phyloP scores from a whole-genome alignment of 2,888 invertebrate genomes.

The Petrolisthes cinctipes region DNA sequence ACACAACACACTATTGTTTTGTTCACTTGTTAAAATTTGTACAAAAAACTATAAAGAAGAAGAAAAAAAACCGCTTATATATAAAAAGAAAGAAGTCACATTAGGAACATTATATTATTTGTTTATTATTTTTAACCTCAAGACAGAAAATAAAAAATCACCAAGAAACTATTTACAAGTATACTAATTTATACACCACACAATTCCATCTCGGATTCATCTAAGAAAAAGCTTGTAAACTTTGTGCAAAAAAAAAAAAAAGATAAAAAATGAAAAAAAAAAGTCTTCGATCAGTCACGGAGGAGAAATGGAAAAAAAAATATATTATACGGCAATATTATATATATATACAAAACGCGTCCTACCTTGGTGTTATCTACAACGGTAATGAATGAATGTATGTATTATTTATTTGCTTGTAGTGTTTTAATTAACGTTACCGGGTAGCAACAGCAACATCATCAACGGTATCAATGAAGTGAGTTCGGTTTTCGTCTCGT shows the following conservation, averaged over 20 bases:
- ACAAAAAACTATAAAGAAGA: constrained; percentile 1
- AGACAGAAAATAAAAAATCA: constrained; percentile 23
- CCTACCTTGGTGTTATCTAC: no score
- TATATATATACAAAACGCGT: neutral
- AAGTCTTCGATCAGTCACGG: constrained; percentile 25
- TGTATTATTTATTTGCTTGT: no score
- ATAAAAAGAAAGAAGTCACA: constrained; percentile 28
- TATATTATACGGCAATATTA: neutral
- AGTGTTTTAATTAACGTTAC: no score
- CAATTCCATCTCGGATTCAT: constrained; percentile 20
- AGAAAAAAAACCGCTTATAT: constrained; percentile 22
- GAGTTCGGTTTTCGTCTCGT: no score
- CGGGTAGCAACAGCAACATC: no score
- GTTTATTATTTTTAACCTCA: constrained; percentile 3
- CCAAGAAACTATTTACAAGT: constrained; percentile 31
- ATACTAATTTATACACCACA: constrained; percentile 28
- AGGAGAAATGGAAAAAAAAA: neutral
- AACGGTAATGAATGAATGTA: no score
- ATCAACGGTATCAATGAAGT: no score
- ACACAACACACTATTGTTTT: neutral
- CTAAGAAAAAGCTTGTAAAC: constrained; percentile 32
- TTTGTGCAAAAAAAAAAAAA: constrained; percentile 24
- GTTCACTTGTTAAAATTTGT: neutral
- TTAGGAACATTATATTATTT: constrained; percentile 50
- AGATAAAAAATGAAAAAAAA: constrained; percentile 23